A percentile compares a stretch with the other conserved stretches of the same genome.
These are phyloP conservation scores for Rhynchomys soricoides DNA, from an alignment of 2,113 vertebrate genomes.

Conservation along the genomic window DNA sequence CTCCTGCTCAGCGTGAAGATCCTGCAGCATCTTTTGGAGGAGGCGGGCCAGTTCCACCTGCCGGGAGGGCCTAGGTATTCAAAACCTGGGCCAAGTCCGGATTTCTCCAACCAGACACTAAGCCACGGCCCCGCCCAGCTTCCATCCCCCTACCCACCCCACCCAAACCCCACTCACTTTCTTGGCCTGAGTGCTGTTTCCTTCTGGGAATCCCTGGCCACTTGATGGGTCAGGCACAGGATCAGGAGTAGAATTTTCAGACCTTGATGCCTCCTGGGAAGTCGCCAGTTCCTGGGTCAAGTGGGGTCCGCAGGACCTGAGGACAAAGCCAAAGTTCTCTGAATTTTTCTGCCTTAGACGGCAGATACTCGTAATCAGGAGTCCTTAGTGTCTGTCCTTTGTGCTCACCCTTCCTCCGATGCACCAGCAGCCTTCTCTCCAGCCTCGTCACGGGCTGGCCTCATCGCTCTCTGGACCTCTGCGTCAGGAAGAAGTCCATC, in stretches of 20 bases:
- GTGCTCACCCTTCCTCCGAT: conserved; percentile 70
- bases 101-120: background rate
- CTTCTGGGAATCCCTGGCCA: background rate
- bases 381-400: conserved; percentile 29
- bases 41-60: conserved; percentile 87
- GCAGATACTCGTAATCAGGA: background rate
- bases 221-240: background rate
- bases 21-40: conserved; percentile 85
- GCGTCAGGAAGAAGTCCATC: conserved; percentile 91
- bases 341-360: background rate
- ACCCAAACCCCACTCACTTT: conserved; percentile 64
- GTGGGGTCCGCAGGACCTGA: background rate
- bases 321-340: conserved; percentile 48
- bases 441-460: conserved; percentile 75
- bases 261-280: conserved; percentile 40
- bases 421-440: background rate
- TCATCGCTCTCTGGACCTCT: conserved; percentile 87
- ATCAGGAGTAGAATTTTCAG: background rate
- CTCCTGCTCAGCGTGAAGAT: conserved; percentile 82
- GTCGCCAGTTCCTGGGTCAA: conserved; percentile 1
- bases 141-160: background rate
- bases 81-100: background rate
- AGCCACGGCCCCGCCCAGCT: background rate
- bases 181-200: conserved; percentile 60
- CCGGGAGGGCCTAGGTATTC: background rate